phyloP scores from a whole-genome alignment of 1,140 invertebrate genomes.

The Alviniconcha marisindica region DNA sequence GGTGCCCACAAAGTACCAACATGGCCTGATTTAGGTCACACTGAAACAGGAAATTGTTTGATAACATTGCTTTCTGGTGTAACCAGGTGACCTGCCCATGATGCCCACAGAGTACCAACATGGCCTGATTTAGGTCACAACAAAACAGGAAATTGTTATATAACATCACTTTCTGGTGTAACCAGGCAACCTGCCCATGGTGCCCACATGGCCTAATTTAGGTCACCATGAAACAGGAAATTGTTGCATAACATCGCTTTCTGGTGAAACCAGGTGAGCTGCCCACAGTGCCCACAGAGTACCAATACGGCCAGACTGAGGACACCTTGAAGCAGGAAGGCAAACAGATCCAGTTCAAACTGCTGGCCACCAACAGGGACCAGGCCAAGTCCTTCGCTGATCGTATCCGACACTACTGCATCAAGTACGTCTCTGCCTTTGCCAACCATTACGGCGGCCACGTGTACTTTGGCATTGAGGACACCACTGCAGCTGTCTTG shows the following conservation, averaged over 20 bases:
- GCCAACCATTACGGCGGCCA: constrained; percentile 69
- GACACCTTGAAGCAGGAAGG: constrained; percentile 65
- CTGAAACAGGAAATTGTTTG: no score
- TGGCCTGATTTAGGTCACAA: no score
- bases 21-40: no score
- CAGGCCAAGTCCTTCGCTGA: constrained; percentile 50
- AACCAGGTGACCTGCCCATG: no score
- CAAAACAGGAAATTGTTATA: no score
- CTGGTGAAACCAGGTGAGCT: constrained; percentile 50
- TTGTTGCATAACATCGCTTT: no score
- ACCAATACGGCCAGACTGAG: constrained; percentile 53
- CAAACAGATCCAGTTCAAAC: constrained; percentile 70
- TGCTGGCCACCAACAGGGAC: constrained; percentile 43
- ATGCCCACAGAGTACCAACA: no score
- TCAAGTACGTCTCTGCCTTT: constrained; percentile 67
- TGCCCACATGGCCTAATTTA: no score
- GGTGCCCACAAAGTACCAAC: constrained; percentile 46
- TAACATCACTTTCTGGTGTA: no score
- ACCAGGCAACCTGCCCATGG: no score
- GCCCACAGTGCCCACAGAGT: constrained; percentile 56
- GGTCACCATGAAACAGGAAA: no score
- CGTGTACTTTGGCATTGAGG: constrained; percentile 70
- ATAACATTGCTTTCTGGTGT: no score
- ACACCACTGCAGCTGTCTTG: constrained; percentile 54
- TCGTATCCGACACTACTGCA: constrained; percentile 54